Conservation (phyloP, 2,797 vertebrate genomes). For the Eulemur coronatus region DNA sequence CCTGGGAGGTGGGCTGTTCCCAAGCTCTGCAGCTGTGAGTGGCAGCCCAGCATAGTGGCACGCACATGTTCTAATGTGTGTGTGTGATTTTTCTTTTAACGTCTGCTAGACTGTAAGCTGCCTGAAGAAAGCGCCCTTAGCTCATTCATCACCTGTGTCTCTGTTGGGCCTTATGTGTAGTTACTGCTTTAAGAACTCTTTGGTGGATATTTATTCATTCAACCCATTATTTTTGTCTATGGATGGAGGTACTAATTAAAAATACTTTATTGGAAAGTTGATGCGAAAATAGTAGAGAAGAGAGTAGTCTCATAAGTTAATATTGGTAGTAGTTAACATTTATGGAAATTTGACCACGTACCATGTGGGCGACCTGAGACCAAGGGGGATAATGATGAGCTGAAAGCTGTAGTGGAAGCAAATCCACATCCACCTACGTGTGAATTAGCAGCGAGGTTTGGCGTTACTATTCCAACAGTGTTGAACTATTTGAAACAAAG, state of each 20-base stretch:
- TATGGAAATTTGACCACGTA: not conserved
- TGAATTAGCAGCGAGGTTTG: too few relatives aligned
- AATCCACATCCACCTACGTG: too few relatives aligned
- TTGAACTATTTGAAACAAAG: too few relatives aligned
- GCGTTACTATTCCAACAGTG: too few relatives aligned
- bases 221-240: not conserved
- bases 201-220: not conserved
- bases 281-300: not conserved
- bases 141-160: not conserved
- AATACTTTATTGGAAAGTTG: not conserved
- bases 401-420: too few relatives aligned
- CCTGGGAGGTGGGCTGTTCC: not conserved
- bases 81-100: not conserved
- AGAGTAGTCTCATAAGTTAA: not conserved
- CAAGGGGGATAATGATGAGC: too few relatives aligned
- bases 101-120: not conserved
- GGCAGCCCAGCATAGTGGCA: not conserved
- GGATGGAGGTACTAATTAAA: not conserved
- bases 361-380: too few relatives aligned
- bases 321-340: not conserved
- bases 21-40: not conserved
- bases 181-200: not conserved
- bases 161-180: rapidly evolving
- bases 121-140: not conserved
- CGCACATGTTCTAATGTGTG: rapidly evolving